These are phyloP conservation scores for Gallinago jamesoni DNA, from an alignment of 2,113 vertebrate genomes.

Conservation along the genomic window DNA sequence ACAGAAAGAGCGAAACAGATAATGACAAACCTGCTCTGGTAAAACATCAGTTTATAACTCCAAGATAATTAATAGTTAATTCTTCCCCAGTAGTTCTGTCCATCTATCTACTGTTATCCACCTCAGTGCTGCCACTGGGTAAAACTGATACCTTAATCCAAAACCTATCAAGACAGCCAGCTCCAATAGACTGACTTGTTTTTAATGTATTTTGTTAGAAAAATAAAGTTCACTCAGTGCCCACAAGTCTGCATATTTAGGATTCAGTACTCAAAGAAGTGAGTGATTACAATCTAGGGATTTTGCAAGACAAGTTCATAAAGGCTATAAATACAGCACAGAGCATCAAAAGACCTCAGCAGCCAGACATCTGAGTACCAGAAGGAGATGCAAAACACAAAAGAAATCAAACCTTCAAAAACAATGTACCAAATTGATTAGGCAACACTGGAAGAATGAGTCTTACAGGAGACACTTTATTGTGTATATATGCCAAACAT, in stretches of 20 bases:
- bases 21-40: background rate
- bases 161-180: background rate
- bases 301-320: conserved; percentile 50
- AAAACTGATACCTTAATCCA: background rate
- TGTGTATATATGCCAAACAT: background rate
- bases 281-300: conserved; percentile 36
- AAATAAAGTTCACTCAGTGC: conserved; percentile 15
- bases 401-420: conserved; percentile 16
- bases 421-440: background rate
- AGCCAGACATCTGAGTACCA: conserved; percentile 19
- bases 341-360: conserved; percentile 14
- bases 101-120: background rate
- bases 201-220: conserved; percentile 27
- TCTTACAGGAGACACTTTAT: background rate
- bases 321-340: conserved; percentile 23
- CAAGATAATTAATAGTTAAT: background rate
- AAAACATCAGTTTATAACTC: background rate
- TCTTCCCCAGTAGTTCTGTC: background rate
- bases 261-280: background rate
- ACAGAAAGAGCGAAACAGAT: background rate
- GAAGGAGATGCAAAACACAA: background rate
- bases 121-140: background rate
- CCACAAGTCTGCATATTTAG: conserved; percentile 36
- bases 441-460: conserved; percentile 17
- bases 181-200: background rate